phyloP scores from a whole-genome alignment of 2,113 vertebrate genomes.

The Fregata magnificens region DNA sequence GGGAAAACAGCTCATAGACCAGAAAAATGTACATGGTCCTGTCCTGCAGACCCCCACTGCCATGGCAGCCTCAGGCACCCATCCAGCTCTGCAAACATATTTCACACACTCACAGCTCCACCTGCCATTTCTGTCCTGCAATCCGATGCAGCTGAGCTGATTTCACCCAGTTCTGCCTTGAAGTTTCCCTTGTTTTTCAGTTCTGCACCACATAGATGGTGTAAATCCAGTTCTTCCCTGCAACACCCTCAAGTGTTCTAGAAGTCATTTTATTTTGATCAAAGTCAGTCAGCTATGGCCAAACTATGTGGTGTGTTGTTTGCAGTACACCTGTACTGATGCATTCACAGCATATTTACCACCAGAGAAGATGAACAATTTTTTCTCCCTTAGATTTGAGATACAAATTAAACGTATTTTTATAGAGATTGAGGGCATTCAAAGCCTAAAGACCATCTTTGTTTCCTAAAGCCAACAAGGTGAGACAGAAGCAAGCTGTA shows the following conservation, averaged over 20 bases:
- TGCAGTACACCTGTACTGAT: neutral
- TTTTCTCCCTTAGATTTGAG: constrained; percentile 29
- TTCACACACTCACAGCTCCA: neutral
- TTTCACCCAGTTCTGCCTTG: neutral
- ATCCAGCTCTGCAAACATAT: neutral
- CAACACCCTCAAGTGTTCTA: constrained; percentile 1
- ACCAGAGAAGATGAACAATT: neutral
- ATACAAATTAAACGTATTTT: constrained; percentile 46
- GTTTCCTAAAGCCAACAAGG: neutral
- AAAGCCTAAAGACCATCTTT: neutral
- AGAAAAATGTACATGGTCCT: neutral
- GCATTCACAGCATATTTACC: neutral
- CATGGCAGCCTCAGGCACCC: neutral
- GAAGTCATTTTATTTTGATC: constrained; percentile 19
- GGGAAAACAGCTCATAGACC: neutral
- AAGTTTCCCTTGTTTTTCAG: neutral
- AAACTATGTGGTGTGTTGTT: neutral
- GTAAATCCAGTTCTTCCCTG: neutral
- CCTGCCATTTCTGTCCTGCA: neutral
- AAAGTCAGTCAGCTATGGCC: constrained; percentile 15
- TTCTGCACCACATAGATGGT: neutral
- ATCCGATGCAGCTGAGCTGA: neutral
- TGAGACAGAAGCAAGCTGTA: neutral
- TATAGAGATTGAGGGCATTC: constrained; percentile 1
- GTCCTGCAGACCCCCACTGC: neutral